These are phyloP conservation scores for Machaerirhynchus nigripectus DNA, from an alignment of 2,113 vertebrate genomes.

Conservation along the genomic window DNA sequence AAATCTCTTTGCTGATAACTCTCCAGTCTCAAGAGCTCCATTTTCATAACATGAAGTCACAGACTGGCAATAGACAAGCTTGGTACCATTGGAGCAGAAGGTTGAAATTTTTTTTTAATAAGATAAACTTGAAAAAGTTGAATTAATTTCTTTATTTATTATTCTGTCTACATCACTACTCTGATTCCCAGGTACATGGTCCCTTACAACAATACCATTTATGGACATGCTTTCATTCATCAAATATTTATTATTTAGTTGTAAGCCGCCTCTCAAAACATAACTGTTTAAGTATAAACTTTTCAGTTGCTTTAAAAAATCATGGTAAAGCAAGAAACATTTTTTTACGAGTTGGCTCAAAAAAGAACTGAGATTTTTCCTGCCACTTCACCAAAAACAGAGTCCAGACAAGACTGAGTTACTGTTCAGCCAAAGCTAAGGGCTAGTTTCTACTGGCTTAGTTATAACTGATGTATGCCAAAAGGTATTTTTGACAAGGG, in stretches of 20 bases:
- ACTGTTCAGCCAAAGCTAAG: conserved; percentile 39
- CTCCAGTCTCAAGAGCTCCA: neutral
- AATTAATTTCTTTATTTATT: neutral
- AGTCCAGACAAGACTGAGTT: conserved; percentile 57
- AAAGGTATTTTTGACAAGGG: conserved; percentile 50
- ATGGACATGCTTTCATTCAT: conserved; percentile 20
- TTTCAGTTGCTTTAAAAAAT: neutral
- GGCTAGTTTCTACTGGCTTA: conserved; percentile 65
- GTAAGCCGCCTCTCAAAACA: neutral
- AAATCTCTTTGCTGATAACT: neutral
- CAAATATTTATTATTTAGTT: conserved; percentile 49
- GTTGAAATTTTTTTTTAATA: neutral
- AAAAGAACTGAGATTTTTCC: conserved; percentile 38
- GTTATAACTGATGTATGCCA: conserved; percentile 53
- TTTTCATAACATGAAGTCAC: conserved; percentile 27
- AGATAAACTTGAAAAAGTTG: conserved; percentile 5
- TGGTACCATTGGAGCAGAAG: neutral
- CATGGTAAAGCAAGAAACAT: neutral
- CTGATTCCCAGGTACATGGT: neutral
- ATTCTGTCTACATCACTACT: neutral
- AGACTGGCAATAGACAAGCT: neutral
- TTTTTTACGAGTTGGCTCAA: conserved; percentile 39
- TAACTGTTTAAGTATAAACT: neutral
- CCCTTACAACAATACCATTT: neutral
- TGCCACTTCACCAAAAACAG: conserved; percentile 61